A percentile compares a stretch with the other conserved stretches of the same genome.
Evolutionary conservation across 2,113 vertebrate species (phyloP).

Genomic region (Triplophysa rosa): DNA sequence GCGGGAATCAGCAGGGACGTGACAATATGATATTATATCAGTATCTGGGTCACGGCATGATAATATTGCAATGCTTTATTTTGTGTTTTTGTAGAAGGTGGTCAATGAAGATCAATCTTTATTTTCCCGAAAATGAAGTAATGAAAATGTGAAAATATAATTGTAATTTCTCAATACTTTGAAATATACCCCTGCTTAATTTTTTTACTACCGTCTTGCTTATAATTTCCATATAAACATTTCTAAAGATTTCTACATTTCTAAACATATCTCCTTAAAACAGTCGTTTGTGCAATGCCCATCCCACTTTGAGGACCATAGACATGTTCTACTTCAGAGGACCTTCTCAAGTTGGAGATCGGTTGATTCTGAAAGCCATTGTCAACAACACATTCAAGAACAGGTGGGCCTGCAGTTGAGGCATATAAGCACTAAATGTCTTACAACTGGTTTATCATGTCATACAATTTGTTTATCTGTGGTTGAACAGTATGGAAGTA

Average conservation of each 20-base stretch:
- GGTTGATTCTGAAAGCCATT: constrained; percentile 91
- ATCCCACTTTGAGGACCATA: constrained; percentile 87
- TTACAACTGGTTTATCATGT: background rate
- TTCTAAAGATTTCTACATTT: too few species aligned
- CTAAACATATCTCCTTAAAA: background rate
- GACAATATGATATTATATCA: too few species aligned
- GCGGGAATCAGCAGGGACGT: too few species aligned
- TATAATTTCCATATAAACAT: too few species aligned
- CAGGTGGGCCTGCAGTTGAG: constrained; percentile 70
- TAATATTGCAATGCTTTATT: too few species aligned
- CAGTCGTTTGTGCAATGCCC: constrained; percentile 88
- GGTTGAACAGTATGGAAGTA: constrained; percentile 87
- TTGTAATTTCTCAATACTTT: background rate
- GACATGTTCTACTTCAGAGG: constrained; percentile 99
- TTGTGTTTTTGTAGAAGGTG: too few species aligned
- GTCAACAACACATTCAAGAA: constrained; percentile 96
- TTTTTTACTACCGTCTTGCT: too few species aligned
- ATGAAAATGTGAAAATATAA: background rate
- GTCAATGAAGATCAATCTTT: too few species aligned
- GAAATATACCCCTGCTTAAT: too few species aligned
- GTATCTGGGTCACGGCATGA: too few species aligned
- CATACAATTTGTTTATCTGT: background rate
- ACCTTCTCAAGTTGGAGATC: constrained; percentile 91
- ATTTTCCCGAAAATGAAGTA: background rate
- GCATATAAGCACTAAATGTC: background rate